Conservation (phyloP, 2,797 vertebrate genomes). For the Agapornis canus region DNA sequence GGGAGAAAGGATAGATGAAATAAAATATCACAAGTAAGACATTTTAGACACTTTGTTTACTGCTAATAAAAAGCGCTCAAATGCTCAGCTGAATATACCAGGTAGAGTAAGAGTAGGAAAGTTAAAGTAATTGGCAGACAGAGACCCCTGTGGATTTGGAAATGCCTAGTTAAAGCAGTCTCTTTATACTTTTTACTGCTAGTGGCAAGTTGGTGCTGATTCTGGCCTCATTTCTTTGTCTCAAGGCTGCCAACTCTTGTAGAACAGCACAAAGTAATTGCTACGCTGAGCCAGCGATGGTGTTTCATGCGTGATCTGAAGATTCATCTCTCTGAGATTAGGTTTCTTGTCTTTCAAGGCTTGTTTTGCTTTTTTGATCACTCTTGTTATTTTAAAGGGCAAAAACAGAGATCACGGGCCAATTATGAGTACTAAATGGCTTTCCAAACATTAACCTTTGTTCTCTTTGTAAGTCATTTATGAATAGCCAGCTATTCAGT, state of each 20-base stretch:
- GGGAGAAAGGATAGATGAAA: background rate
- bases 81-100: background rate
- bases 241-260: background rate
- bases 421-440: background rate
- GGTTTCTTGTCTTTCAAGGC: conserved; percentile 24
- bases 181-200: background rate
- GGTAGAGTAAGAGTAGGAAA: background rate
- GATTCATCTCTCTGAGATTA: conserved; percentile 13
- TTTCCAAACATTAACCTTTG: conserved; percentile 34
- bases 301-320: conserved; percentile 30
- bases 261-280: background rate
- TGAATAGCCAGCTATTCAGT: conserved; percentile 33
- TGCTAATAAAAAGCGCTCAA: background rate
- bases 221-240: conserved; percentile 12
- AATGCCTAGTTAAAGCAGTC: background rate
- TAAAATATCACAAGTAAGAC: background rate
- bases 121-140: background rate
- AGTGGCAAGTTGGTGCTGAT: background rate
- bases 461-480: conserved; percentile 25
- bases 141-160: background rate
- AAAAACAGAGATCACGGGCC: background rate
- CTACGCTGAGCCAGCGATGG: background rate
- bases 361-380: conserved; percentile 34
- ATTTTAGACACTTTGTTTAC: background rate
- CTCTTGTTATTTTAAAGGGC: conserved; percentile 24